These are phyloP conservation scores for Portevinia maculata DNA, from an alignment of 2,888 invertebrate species.

Conservation along the genomic window DNA sequence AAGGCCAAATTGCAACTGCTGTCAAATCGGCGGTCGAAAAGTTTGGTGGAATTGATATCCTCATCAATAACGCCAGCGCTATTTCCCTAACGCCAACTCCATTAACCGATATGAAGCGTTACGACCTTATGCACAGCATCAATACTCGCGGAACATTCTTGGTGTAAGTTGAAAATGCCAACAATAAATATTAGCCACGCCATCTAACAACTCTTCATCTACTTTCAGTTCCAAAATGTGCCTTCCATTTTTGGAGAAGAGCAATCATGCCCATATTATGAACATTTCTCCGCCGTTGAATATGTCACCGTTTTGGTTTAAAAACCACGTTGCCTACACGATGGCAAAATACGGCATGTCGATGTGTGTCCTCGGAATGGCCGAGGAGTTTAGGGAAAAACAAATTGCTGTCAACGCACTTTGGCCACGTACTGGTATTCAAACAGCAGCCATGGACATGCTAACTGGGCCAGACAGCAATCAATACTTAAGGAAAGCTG, in stretches of 20 bases:
- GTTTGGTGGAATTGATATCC: conserved; percentile 98
- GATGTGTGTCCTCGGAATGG: conserved; percentile 98
- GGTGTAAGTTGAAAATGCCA: conserved; percentile 86
- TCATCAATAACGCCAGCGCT: conserved; percentile 98
- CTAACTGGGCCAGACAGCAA: conserved; percentile 85
- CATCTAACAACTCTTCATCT: not conserved
- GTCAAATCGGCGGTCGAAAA: conserved; percentile 87
- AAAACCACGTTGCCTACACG: conserved; percentile 96
- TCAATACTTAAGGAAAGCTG: conserved; percentile 81
- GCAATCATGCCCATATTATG: conserved; percentile 95
- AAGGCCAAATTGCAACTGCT: conserved; percentile 87
- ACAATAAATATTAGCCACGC: no score
- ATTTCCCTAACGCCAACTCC: conserved; percentile 93
- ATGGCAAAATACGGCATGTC: conserved; percentile 99
- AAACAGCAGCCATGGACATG: conserved; percentile 97
- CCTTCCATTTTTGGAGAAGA: conserved; percentile 93
- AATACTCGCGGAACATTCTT: conserved; percentile 98
- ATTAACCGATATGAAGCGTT: conserved; percentile 96
- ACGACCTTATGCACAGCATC: conserved; percentile 97
- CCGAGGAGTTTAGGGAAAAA: conserved; percentile 93
- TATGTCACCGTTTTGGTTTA: conserved; percentile 94
- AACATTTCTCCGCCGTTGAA: conserved; percentile 97
- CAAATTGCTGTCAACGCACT: conserved; percentile 97
- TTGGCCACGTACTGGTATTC: conserved; percentile 97
- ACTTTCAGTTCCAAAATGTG: conserved; percentile 92